Base-by-base conservation (phyloP, 1,140 invertebrate species). In the Steinernema khuongi region DNA sequence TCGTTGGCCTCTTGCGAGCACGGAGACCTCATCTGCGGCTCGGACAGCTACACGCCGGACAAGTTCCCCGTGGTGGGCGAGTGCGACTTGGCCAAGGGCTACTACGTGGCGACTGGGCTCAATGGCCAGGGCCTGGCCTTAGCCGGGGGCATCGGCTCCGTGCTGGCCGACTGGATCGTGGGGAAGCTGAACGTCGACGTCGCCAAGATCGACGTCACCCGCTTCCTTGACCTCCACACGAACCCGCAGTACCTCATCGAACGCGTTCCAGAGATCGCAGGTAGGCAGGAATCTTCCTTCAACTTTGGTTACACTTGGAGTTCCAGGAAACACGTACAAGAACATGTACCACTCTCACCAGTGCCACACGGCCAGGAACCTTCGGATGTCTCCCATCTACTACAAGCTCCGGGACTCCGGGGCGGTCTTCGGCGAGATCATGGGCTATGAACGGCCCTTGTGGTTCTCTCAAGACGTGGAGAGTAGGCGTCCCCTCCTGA, bases 341-440 rank as follows among this genome's bases (percentile, higher is more conserved):
- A 75, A 77, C 71, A 66, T 90, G 19, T 94, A 94, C 88, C 93
- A 93, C 0, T 90, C 92, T 81, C 88, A 80, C 30, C 87, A 88
- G 77, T 95, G 92, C 80, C 89, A 91, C 85, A 93, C 91, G 7
- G 93, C 94, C 0, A 88, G 95, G 69, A 95, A 96, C 87, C 87
- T 98, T 18, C 87, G 96, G 75, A 94, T 95, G 89, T 97, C 96
- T 0, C 94, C 96, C 0, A 93, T 99, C 75, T 97, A 96, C 88
- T 93, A 94, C 0, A 91, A 93, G 75, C 86, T 97, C 0, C 89
- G 91, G 83, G 91, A 93, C 84, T 92, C 91, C 33, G 96, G 96
- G 0, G 96, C 94, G n/a, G 91, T 96, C 14, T 99, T 98, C 88
- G 93, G 93, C 7, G 94, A 97, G 86, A 93, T 94, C 30, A 97